A percentile compares a stretch with the other conserved stretches of the same genome.
Conservation (phyloP, 35 echinoderm and acorn worm species). For the Ophioderma brevispina region DNA sequence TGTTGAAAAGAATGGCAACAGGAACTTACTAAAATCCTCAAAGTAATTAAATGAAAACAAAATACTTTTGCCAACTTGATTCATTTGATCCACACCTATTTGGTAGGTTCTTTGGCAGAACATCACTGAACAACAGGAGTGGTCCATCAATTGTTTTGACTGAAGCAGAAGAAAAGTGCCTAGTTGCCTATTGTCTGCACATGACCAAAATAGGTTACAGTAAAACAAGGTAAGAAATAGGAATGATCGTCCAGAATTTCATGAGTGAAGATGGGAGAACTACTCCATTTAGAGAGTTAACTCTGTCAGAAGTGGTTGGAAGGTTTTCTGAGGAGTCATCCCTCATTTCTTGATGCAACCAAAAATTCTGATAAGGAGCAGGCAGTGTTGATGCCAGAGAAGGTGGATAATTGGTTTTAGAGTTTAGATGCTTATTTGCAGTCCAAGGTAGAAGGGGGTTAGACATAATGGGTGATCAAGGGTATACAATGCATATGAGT, state of each 20-base stretch:
- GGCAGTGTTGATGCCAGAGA: background rate
- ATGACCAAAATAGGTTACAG: background rate
- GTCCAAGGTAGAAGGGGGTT: background rate
- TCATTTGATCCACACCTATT: too few relatives aligned
- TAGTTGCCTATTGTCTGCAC: background rate
- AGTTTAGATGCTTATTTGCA: background rate
- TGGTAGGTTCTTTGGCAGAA: too few relatives aligned
- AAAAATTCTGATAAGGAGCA: background rate
- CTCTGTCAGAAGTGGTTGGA: background rate
- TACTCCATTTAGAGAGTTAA: background rate
- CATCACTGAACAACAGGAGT: too few relatives aligned
- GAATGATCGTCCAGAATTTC: background rate
- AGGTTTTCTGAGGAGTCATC: background rate
- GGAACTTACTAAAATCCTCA: too few relatives aligned
- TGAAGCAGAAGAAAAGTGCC: background rate
- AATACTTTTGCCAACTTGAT: too few relatives aligned
- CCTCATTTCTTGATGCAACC: background rate
- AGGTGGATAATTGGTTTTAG: background rate
- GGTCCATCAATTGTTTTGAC: too few relatives aligned
- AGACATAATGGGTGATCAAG: background rate
- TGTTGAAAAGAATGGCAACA: too few relatives aligned
- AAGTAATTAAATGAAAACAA: too few relatives aligned
- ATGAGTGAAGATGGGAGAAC: background rate
- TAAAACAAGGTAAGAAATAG: background rate
- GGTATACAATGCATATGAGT: slow-evolving; percentile 21